phyloP scores from a whole-genome alignment of 2,113 vertebrate genomes.

The Actenoides hombroni region DNA sequence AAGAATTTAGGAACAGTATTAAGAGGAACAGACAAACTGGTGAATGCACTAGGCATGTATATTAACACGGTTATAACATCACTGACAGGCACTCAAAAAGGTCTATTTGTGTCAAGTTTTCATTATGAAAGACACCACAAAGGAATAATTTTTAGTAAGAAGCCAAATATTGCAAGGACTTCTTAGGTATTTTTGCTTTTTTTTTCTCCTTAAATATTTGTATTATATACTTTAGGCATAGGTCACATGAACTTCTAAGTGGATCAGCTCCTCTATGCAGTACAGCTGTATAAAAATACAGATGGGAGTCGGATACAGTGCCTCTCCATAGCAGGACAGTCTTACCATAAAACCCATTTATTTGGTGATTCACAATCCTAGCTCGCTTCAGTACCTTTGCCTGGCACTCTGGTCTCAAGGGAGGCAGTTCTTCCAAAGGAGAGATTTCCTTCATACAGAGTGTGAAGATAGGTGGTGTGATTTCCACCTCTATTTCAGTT shows the following conservation, averaged over 20 bases:
- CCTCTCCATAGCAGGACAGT: not conserved
- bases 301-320: too few relatives aligned
- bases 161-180: not conserved
- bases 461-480: not conserved
- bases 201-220: not conserved
- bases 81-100: not conserved
- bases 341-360: accelerated
- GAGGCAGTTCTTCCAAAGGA: not conserved
- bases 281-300: not conserved
- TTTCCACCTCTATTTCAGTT: slow-evolving; percentile 6
- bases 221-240: not conserved
- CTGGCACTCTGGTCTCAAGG: not conserved
- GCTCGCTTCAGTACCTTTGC: not conserved
- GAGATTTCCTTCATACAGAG: not conserved
- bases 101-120: slow-evolving; percentile 8
- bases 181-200: not conserved
- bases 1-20: slow-evolving; percentile 23
- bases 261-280: not conserved
- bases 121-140: not conserved
- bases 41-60: not conserved
- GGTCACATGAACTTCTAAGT: not conserved
- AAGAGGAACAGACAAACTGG: slow-evolving; percentile 14
- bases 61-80: not conserved
- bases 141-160: not conserved
- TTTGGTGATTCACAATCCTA: not conserved